Base-by-base conservation (phyloP, 2,113 vertebrate species). In the Oxyura jamaicensis region DNA sequence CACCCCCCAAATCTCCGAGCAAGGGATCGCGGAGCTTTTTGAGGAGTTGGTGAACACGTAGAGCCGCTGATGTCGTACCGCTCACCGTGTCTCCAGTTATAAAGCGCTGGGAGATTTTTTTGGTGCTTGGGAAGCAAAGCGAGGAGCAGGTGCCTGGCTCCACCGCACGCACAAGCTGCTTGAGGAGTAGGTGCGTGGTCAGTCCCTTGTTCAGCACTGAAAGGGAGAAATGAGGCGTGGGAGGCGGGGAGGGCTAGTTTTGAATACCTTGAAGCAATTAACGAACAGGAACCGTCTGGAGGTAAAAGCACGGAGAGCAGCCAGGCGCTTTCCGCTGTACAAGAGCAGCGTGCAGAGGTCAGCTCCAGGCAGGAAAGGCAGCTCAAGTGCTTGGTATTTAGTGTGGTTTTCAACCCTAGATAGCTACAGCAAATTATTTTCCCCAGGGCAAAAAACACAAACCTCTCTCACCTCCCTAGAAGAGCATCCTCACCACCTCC, bases 321-420 rank as follows among this genome's bases (percentile, higher is more conserved):
- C 11, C 7, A 6, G 21, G 88, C 0, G 1, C 58, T 88, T 73
- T 12, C 4, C 3, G 0, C 13, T 11, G 15, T 59, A n/a, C 0
- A 2, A 76, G 36, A 68, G 72, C 50, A 76, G 28, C 42, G 4
- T 0, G 25, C 42, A 50, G 77, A 87, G 81, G 81, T 94, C 65
- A 89, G 0, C 63, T 42, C 55, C 59, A 77, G 84, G 6, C 17
- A 42, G 73, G 36, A 86, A 16, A 42, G 59, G 31, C 90, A 86
- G 33, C 73, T 93, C 76, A 55, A 68, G 48, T 35, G 73, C 59
- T 62, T 39, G 50, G 55, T 35, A 35, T 71, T 74, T 44, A 22
- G 53, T 53, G 92, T 62, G 81, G 90, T 84, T 94, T 89, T 28
- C 81, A 84, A 55, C 58, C 72, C 81, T 5, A 44, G 53, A 60